Evolutionary conservation across 2,113 vertebrate species (phyloP), one percentile per base, ranked within the genome.

Genomic region (Tangachromis dhanisi): DNA sequence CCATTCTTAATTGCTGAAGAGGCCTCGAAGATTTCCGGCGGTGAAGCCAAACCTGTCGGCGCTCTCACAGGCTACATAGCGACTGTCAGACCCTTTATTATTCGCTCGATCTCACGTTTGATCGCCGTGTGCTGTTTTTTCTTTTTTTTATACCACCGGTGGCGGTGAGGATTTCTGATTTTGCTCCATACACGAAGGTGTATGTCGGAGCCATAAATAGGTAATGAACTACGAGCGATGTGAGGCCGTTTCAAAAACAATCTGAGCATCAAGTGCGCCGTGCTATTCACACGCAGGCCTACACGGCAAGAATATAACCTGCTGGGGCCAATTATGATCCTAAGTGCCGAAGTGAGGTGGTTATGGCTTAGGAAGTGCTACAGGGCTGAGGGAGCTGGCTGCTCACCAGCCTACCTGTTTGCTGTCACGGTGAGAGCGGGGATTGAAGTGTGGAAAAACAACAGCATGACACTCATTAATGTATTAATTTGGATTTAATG

Each of bases 171-270:
- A 40, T 91, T 92, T 89, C 14, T 81, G 83, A 73, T 92, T 90
- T 68, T 94, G 93, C 93, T 95, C 92, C 93, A 94, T 94, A 86
- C 88, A 85, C 82, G 90, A 92, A 95, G 94, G 94, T 95, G 95
- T 95, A 94, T 92, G 90, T 90, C 94, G 89, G 92, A 93, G 89
- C 76, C 92, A 93, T 93, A 93, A 92, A 94, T 95, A 94, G 90
- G 90, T 95, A 90, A 94, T 93, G 93, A 92, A 90, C 87, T 88
- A 76, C 86, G 92, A 87, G 87, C 86, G 79, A 88, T 84, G n/a
- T 53, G 35, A 91, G 89, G 91, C 91, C 89, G 88, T 78, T 68
- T 90, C 73, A 88, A 89, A 90, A 91, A 94, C 90, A 95, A 92
- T 90, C 80, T 53, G 91, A 95, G 93, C 93, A 92, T 94, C 93